Evolutionary conservation across 2,888 invertebrate species (phyloP), one percentile per base, ranked within the genome.

Genomic region (Hypena proboscidalis): DNA sequence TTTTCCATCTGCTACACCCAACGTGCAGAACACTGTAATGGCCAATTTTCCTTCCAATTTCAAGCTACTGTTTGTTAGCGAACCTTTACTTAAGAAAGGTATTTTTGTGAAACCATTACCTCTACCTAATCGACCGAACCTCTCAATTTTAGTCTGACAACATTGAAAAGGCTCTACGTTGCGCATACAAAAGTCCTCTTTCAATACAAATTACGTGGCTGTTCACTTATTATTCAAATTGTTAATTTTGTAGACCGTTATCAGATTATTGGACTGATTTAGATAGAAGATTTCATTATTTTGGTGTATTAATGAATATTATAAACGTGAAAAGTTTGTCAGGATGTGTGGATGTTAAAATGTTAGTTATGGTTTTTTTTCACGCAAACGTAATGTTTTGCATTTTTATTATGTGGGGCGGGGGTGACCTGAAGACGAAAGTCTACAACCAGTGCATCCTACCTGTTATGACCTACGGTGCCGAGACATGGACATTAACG

Each of bases 31-130:
- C 5, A 13, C 25, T 22, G 43, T 19, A 35, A 19, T 40, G 13
- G 21, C 52, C 34, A 47, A 50, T 51, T 48, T 48, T 50, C 37
- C 22, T 42, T 53, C 46, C 38, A 35, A 44, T 31, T 44, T 22
- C 33, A 25, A 30, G 40, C 45, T 53, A 58, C 55, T 69, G 47
- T 52, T 55, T 58, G 40, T 40, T 25, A 29, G 37, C 31, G 20
- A 33, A 34, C 45, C 40, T 58, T 55, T 46, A 61, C 58, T 59
- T 49, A 50, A 62, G 40, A 62, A 59, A 36, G 60, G 53, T 36
- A 49, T 53, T 56, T 50, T 40, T 38, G 41, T 55, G 57, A 66
- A 58, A 62, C 52, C 56, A 69, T 64, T 67, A 50, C 55, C 46
- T 53, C 44, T 43, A 36, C 37, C 36, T 53, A 53, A 50, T 54